Evolutionary conservation across 2,888 invertebrate species (phyloP), one percentile per base, ranked within the genome.

Genomic region (Antitype chi): DNA sequence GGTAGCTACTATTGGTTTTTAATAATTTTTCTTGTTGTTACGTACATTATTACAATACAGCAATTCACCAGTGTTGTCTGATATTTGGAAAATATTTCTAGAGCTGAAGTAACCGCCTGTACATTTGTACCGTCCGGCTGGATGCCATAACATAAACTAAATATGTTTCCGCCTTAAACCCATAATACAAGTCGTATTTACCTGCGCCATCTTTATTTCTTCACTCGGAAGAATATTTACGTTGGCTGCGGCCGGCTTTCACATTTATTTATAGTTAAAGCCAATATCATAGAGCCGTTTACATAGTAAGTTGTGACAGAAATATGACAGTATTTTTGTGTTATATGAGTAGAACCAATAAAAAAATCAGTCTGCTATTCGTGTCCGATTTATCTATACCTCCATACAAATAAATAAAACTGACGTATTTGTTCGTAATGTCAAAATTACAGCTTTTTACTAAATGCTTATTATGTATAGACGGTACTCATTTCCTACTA

Each of bases 191-290:
- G 73, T 78, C 88, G 87, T 87, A 89, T 91, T 91, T 92, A 89
- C 89, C 88, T 89, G 86, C 85, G 85, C 87, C 87, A 89, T 89
- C 87, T 90, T 91, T 90, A 90, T 91, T 92, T 90, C 88, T 90
- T 89, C 89, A 89, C 85, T 88, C 68, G 84, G 85, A 90, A 90
- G 89, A 87, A 86, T 87, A 90, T 92, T 92, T 90, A 89, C 87
- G 85, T 85, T 82, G 83, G 80, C 76, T 79, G 76, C 76, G 78
- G 75, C 49, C 80, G 70, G 80, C 82, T 86, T 86, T 85, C 80
- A 78, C 80, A 89, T 86, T 90, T 90, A 91, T 90, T 88, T 88
- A 85, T 85, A 80, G 84, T 81, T 77, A 83, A 81, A 84, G 72
- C 77, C 60, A 71, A 85, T 78, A 73, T 76, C 66, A 81, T 80